Conservation (phyloP, 2,888 invertebrate genomes). For the Dioctria linearis region DNA sequence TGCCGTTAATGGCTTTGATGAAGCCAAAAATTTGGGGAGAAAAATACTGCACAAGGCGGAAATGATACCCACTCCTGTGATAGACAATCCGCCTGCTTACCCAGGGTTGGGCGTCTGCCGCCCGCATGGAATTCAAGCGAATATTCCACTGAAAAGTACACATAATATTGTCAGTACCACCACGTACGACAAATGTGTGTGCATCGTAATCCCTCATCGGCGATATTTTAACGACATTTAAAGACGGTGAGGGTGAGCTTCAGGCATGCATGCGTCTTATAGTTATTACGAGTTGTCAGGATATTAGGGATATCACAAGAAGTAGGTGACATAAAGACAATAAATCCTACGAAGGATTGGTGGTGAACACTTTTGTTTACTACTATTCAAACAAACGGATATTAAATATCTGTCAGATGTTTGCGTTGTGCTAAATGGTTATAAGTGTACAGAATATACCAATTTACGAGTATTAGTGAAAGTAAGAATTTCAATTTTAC, state of each 20-base stretch:
- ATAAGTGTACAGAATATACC: no score
- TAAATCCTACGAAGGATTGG: conserved; percentile 29
- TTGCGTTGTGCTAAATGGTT: no score
- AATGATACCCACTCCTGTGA: neutral
- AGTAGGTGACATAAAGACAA: conserved; percentile 48
- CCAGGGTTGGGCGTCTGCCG: neutral
- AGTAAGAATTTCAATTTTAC: no score
- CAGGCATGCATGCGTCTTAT: conserved; percentile 18
- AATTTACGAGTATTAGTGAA: no score
- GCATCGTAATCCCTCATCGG: neutral
- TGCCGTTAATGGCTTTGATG: conserved; percentile 24
- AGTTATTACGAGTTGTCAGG: conserved; percentile 50
- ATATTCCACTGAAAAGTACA: neutral
- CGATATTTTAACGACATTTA: conserved; percentile 4
- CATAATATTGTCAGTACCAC: conserved; percentile 37
- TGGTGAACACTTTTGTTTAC: neutral
- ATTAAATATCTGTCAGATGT: no score
- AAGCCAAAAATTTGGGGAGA: conserved; percentile 10
- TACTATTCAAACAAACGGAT: neutral
- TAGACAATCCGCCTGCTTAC: neutral
- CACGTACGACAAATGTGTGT: conserved; percentile 22
- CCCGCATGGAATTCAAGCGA: neutral
- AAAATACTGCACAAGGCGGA: conserved; percentile 16
- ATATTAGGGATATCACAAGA: conserved; percentile 27
- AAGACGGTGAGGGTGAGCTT: conserved; percentile 18